These are phyloP conservation scores for Myotis myotis DNA, from an alignment of 2,797 vertebrate genomes.

Conservation along the genomic window DNA sequence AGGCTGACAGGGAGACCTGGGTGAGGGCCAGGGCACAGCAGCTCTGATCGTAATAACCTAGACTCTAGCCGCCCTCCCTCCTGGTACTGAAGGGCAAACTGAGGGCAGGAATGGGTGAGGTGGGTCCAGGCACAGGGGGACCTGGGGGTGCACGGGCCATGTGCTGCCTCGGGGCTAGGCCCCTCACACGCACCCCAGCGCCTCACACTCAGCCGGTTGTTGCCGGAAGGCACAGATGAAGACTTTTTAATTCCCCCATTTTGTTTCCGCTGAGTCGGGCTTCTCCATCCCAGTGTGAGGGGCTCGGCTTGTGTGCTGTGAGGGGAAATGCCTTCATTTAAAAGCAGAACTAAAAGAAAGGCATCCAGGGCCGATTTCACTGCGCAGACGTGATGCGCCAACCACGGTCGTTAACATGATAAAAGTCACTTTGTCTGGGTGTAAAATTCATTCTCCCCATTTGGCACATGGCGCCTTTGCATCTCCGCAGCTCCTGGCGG, in stretches of 20 bases:
- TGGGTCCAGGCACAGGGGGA: not conserved
- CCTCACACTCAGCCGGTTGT: not conserved
- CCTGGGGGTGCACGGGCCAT: not conserved
- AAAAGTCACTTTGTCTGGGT: slow-evolving; percentile 82
- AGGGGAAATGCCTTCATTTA: slow-evolving; percentile 61
- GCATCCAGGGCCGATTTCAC: slow-evolving; percentile 72
- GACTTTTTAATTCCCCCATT: not conserved
- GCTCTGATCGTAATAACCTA: not conserved
- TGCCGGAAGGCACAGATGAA: slow-evolving; percentile 58
- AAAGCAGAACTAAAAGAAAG: slow-evolving; percentile 75
- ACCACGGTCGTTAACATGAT: slow-evolving; percentile 81
- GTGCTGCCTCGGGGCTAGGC: not conserved
- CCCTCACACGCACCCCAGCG: not conserved
- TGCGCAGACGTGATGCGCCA: slow-evolving; percentile 77
- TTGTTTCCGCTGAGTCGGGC: slow-evolving; percentile 69
- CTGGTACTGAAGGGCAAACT: not conserved
- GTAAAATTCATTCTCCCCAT: slow-evolving; percentile 81
- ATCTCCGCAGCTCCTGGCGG: slow-evolving; percentile 47
- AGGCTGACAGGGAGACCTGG: not conserved
- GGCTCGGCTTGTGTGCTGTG: slow-evolving; percentile 68
- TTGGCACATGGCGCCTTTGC: slow-evolving; percentile 80
- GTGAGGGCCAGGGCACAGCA: not conserved
- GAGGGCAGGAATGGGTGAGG: not conserved
- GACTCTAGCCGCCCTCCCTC: not conserved
- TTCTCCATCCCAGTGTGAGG: slow-evolving; percentile 68